A percentile compares a stretch with the other conserved stretches of the same genome.
Conservation (phyloP, 92 coral and sea anemone genomes). For the Epizoanthus stellaris region DNA sequence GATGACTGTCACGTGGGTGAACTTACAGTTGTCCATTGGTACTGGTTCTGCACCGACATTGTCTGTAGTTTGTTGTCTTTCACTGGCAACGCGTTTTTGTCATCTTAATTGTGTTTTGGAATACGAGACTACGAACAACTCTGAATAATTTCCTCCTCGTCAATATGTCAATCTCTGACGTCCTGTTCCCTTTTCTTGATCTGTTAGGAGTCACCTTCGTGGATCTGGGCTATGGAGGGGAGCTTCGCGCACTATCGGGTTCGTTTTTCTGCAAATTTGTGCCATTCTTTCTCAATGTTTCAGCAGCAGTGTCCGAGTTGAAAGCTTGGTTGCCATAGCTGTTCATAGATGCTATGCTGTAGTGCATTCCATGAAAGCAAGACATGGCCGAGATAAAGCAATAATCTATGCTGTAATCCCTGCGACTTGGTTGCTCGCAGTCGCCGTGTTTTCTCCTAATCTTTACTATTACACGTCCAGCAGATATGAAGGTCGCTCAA, state of each 20-base stretch:
- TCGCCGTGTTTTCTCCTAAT: slow-evolving; percentile 9
- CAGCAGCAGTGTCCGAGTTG: slow-evolving; percentile 33
- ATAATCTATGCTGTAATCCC: background rate
- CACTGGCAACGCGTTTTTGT: slow-evolving; percentile 16
- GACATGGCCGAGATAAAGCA: background rate
- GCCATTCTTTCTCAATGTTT: slow-evolving; percentile 2
- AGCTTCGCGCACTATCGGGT: background rate
- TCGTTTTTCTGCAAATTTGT: background rate
- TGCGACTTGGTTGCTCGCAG: slow-evolving; percentile 2
- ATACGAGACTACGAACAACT: slow-evolving; percentile 10
- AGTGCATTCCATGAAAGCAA: slow-evolving; percentile 21
- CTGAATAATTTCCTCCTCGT: slow-evolving; percentile 15
- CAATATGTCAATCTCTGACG: slow-evolving; percentile 34
- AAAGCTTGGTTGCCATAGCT: slow-evolving; percentile 22
- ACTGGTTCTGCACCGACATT: slow-evolving; percentile 24
- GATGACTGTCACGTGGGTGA: background rate
- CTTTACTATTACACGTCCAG: slow-evolving; percentile 5
- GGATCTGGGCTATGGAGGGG: background rate
- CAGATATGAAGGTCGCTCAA: slow-evolving; percentile 1
- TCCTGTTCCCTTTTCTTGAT: slow-evolving; percentile 18
- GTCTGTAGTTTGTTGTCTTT: slow-evolving; percentile 6
- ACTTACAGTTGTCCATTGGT: background rate
- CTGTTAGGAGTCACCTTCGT: background rate
- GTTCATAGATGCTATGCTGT: slow-evolving; percentile 32
- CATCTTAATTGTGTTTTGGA: slow-evolving; percentile 7